Conservation (phyloP, 2,113 vertebrate genomes). For the Psephotus haematonotus region DNA sequence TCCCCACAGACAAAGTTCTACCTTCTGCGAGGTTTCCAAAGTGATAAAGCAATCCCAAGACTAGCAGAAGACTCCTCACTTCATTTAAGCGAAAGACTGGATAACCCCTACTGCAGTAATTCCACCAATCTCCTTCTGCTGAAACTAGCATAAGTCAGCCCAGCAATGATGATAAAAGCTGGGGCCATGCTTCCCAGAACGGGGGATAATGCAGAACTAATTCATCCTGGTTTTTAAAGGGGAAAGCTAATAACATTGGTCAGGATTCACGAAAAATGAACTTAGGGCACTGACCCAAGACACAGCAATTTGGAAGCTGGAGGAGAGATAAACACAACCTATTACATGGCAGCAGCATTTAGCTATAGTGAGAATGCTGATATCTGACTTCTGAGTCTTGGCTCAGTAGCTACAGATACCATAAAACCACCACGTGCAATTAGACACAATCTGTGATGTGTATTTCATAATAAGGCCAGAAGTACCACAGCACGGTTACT, state of each 20-base stretch:
- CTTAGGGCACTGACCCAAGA: slow-evolving; percentile 49
- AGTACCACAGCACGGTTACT: not conserved
- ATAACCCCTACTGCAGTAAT: not conserved
- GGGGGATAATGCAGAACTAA: not conserved
- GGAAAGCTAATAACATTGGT: slow-evolving; percentile 37
- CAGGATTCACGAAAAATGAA: not conserved
- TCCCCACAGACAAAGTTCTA: not conserved
- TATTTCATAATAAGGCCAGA: slow-evolving; percentile 19
- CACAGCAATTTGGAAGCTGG: slow-evolving; percentile 11
- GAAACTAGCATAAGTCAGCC: not conserved
- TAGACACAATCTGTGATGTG: slow-evolving; percentile 44
- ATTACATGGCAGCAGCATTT: slow-evolving; percentile 31
- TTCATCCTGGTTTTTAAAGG: not conserved
- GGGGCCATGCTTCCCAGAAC: not conserved
- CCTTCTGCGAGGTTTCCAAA: not conserved
- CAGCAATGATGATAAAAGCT: not conserved
- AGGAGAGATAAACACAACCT: slow-evolving; percentile 41
- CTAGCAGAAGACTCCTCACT: not conserved
- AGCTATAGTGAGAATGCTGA: slow-evolving; percentile 24
- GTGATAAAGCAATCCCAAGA: not conserved
- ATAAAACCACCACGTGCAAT: slow-evolving; percentile 52
- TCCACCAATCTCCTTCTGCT: not conserved
- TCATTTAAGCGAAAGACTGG: not conserved
- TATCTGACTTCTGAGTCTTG: slow-evolving; percentile 45
- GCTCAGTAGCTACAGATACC: slow-evolving; percentile 42